A percentile compares a stretch with the other conserved stretches of the same genome.
Conservation (phyloP, 2,113 vertebrate species). For the Ameiurus melas region DNA sequence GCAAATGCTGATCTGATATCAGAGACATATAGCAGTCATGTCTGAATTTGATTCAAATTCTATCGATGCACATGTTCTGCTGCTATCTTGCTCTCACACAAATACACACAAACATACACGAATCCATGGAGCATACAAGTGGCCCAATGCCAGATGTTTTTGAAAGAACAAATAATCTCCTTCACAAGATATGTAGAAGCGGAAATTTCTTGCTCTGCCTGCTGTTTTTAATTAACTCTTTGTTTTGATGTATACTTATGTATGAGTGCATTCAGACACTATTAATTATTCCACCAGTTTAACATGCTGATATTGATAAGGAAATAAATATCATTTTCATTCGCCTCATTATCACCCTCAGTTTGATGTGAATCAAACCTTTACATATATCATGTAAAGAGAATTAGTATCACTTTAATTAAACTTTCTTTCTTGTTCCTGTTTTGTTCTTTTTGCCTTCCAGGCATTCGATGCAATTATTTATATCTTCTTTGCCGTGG, state of each 20-base stretch:
- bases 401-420: neutral
- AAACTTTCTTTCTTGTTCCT: neutral
- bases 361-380: neutral
- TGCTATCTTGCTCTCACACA: constrained; percentile 6
- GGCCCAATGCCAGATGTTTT: constrained; percentile 2
- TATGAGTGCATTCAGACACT: constrained; percentile 56
- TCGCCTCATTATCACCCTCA: neutral
- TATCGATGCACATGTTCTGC: neutral
- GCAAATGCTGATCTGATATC: constrained; percentile 7
- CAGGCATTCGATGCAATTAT: constrained; percentile 76
- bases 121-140: neutral
- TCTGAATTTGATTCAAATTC: constrained; percentile 15
- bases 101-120: neutral
- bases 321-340: neutral
- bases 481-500: constrained; percentile 90
- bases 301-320: neutral
- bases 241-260: constrained; percentile 51
- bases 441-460: neutral
- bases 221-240: constrained; percentile 61
- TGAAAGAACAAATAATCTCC: constrained; percentile 20
- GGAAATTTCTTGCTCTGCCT: constrained; percentile 1
- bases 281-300: neutral
- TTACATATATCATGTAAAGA: neutral
- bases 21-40: neutral
- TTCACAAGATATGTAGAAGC: neutral